Base-by-base conservation (phyloP, 1,140 invertebrate genomes). In the Brachionus rotundiformis region DNA sequence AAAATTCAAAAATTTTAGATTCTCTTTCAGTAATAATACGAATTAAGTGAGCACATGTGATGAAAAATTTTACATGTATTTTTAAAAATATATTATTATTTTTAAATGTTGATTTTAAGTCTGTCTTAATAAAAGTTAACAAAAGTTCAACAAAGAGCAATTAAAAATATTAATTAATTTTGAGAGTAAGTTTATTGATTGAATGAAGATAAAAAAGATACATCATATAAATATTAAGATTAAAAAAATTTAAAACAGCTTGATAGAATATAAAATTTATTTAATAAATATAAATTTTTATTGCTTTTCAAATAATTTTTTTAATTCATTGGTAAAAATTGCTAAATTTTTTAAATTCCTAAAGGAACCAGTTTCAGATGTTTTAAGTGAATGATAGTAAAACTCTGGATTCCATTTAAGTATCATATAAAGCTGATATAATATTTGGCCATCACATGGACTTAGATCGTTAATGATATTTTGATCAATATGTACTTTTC, bases 381-480 rank as follows among this genome's bases (percentile, higher is more conserved):
- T 63, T 33, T 63, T 63, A 7, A 63, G 61, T n/a, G 71, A 75
- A 16, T 75, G 71, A 44, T 75, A 75, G 33, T 44, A 75, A 41
- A 75, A 75, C 33, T 75, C 71, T 16, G 71, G 71, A 39, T 49
- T 75, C 36, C 36, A 75, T 49, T 75, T 75, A 1, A 75, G 71
- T 44, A 75, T 75, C 36, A 44, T 75, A 8, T 75, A 75, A 49
- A 75, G 71, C 71, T 75, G 71, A n/a, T 41, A 27, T 23, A 75
- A 49, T 25, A 75, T 27, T 75, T 49, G 71, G 16, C 71, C 71
- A 39, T 75, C 13, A 27, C 71, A 75, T n/a, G 71, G 71, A 41
- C 27, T 75, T 1, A 75, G 36, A 39, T 49, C 25, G 1, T 41
- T 44, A 11, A 27, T 44, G 4, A 75, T 75, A 41, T 27, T 49